These are phyloP conservation scores for Plagiodera versicolora DNA, from an alignment of 2,888 invertebrate genomes.

Conservation along the genomic window DNA sequence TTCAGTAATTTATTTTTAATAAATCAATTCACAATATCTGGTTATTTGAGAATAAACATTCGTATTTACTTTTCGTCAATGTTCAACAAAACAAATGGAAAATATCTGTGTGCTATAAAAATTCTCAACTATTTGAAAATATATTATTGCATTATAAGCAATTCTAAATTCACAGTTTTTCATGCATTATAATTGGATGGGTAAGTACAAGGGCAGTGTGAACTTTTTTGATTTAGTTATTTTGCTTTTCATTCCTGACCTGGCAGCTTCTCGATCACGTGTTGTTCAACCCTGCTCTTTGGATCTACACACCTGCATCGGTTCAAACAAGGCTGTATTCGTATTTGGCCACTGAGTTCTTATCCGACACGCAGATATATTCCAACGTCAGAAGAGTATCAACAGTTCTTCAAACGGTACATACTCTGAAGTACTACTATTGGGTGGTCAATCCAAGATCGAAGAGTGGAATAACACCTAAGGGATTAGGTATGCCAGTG, in stretches of 20 bases:
- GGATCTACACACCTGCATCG: constrained; percentile 97
- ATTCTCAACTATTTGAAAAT: background rate
- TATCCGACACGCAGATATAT: constrained; percentile 96
- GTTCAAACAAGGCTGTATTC: constrained; percentile 95
- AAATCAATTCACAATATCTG: no score
- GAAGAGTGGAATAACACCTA: constrained; percentile 93
- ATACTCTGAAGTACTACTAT: constrained; percentile 98
- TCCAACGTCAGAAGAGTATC: constrained; percentile 95
- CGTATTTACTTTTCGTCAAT: background rate
- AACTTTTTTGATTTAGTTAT: constrained; percentile 75
- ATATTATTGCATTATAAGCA: background rate
- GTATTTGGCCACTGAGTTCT: constrained; percentile 98
- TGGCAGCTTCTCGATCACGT: constrained; percentile 99
- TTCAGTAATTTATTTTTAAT: no score
- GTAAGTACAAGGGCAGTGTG: constrained; percentile 60
- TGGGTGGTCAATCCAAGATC: constrained; percentile 96
- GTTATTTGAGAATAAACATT: no score
- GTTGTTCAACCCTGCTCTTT: constrained; percentile 97
- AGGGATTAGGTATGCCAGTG: constrained; percentile 76
- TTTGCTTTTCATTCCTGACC: constrained; percentile 87
- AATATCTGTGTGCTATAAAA: background rate
- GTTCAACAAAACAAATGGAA: background rate
- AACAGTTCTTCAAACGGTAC: constrained; percentile 96
- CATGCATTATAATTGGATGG: constrained; percentile 39
- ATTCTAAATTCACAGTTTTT: background rate